Evolutionary conservation across 30 jellyfish, hydroid and myxozoan species (phyloP).

Genomic region (Chrysaora quinquecirrha): DNA sequence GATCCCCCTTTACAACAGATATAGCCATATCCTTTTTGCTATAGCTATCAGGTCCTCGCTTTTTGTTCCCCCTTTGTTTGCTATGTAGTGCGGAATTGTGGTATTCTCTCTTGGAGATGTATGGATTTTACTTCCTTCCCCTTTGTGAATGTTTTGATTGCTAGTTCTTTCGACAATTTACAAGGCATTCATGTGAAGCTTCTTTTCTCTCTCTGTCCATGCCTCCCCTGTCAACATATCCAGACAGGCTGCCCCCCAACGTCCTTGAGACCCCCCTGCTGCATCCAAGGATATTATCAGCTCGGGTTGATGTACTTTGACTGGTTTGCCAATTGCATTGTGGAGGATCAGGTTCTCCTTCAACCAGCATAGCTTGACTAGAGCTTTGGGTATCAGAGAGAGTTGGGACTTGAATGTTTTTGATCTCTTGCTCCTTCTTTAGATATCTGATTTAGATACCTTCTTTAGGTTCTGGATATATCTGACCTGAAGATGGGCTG

Average conservation of each 20-base stretch:
- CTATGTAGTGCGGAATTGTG: slow-evolving; percentile 20
- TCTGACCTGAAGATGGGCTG: slow-evolving; percentile 35
- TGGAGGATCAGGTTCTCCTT: slow-evolving; percentile 6
- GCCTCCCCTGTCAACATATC: slow-evolving; percentile 33
- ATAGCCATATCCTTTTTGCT: slow-evolving; percentile 28
- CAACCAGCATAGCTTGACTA: slow-evolving; percentile 23
- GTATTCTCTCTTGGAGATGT: slow-evolving; percentile 42
- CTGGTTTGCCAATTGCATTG: slow-evolving; percentile 16
- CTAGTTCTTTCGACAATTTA: not conserved
- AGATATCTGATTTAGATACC: no score
- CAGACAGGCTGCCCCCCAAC: slow-evolving; percentile 58
- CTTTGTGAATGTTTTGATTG: slow-evolving; percentile 11
- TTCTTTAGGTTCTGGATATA: not conserved
- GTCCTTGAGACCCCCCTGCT: not conserved
- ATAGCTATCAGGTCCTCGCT: not conserved
- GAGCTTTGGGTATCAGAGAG: not conserved
- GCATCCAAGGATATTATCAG: slow-evolving; percentile 17
- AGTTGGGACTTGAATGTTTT: slow-evolving; percentile 15
- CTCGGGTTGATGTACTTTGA: not conserved
- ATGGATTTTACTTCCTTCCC: slow-evolving; percentile 9
- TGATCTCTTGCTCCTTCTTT: not conserved
- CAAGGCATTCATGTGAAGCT: slow-evolving; percentile 27
- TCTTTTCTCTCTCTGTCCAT: slow-evolving; percentile 20
- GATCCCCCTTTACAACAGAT: slow-evolving; percentile 11
- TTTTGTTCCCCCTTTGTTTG: slow-evolving; percentile 32